Evolutionary conservation across 2,888 invertebrate genomes (phyloP).

Genomic region (Neria commutata): DNA sequence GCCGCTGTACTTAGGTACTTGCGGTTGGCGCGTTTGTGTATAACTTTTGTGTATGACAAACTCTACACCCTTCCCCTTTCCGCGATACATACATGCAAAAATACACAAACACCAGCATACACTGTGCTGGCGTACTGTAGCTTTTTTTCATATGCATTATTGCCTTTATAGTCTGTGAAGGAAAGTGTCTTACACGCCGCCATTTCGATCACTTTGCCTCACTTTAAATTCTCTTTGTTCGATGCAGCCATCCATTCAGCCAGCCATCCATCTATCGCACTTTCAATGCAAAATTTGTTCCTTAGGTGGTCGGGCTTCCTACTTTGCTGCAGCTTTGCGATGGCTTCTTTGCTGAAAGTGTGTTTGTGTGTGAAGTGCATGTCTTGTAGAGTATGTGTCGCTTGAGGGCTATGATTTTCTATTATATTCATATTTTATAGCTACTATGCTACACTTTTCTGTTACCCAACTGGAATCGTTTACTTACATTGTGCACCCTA

Average conservation of each 20-base stretch:
- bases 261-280: too few relatives aligned
- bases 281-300: not conserved
- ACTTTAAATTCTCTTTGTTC: too few relatives aligned
- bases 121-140: too few relatives aligned
- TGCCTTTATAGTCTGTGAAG: slow-evolving; percentile 32
- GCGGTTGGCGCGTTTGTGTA: too few relatives aligned
- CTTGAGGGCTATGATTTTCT: slow-evolving; percentile 23
- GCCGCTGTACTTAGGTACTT: not conserved
- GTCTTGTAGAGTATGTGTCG: too few relatives aligned
- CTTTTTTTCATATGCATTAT: slow-evolving; percentile 34
- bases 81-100: too few relatives aligned
- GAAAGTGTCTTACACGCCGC: slow-evolving; percentile 2
- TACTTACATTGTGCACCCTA: too few relatives aligned
- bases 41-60: too few relatives aligned
- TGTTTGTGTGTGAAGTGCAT: not conserved
- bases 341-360: not conserved
- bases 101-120: not conserved
- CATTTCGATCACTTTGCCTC: slow-evolving; percentile 3
- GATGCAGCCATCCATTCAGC: too few relatives aligned
- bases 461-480: too few relatives aligned
- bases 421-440: slow-evolving; percentile 48
- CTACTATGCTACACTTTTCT: too few relatives aligned
- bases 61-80: slow-evolving; percentile 20
- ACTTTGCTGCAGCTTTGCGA: too few relatives aligned
- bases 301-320: not conserved